Conservation (phyloP, 2,113 vertebrate species). For the Arizona elegans region DNA sequence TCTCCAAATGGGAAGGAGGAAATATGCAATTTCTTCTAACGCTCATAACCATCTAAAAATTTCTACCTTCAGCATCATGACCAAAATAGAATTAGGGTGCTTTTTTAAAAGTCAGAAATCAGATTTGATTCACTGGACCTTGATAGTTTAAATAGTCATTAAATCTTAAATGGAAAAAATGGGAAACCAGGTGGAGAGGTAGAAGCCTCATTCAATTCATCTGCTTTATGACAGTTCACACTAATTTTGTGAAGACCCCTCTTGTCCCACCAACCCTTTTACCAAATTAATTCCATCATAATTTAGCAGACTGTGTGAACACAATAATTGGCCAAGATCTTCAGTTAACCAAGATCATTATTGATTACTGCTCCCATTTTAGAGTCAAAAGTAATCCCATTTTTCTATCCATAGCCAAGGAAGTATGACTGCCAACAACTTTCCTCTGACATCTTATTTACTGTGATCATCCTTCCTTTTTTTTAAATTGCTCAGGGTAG, state of each 20-base stretch:
- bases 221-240: background rate
- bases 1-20: conserved; percentile 4
- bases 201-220: background rate
- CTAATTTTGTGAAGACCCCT: background rate
- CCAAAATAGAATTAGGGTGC: conserved; percentile 2
- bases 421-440: background rate
- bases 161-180: background rate
- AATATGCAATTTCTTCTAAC: conserved; percentile 15
- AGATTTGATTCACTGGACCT: background rate
- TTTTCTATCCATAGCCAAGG: background rate
- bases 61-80: conserved; percentile 21
- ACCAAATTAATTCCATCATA: background rate
- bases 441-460: background rate
- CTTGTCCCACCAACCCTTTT: background rate
- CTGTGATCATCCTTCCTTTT: background rate
- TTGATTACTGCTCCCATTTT: background rate
- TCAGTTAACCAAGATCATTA: background rate
- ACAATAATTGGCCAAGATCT: background rate
- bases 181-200: background rate
- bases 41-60: background rate
- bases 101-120: background rate
- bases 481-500: background rate
- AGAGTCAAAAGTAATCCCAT: background rate
- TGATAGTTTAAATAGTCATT: background rate
- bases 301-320: background rate